Evolutionary conservation across 2,797 vertebrate species (phyloP), one percentile per base, ranked within the genome.

Genomic region (Pantherophis alleghaniensis): DNA sequence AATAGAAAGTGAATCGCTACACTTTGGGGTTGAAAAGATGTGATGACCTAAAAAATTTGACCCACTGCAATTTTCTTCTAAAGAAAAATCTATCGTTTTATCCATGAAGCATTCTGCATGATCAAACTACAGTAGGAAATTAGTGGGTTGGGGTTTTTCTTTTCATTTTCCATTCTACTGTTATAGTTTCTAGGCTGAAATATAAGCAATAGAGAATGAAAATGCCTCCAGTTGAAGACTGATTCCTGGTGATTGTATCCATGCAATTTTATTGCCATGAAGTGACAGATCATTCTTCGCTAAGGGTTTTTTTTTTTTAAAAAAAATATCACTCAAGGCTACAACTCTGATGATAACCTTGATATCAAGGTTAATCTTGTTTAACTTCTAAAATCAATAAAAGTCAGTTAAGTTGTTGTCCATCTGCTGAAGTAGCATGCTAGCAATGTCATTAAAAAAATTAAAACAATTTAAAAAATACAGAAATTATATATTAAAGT

Each of bases 1-100:
- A 93, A 26, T 88, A 90, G 5, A 56, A 96, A 92, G 79, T 88
- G 42, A 88, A 37, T 83, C 91, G 24, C 63, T 93, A 24, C 61
- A 60, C 90, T 42, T 87, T 92, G 86, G 89, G 5, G 57, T 90
- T 4, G 26, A 83, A 91, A 0, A 93, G 88, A 57, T 14, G 79
- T 37, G 66, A 86, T 93, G 56, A 51, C 60, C 88, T 20, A 83
- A 95, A 91, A 63, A 87, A 61, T 90, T 63, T 87, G 14, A 12
- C 93, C 92, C 24, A 88, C 22, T 0, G 92, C 63, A 32, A 79
- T 14, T 24, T 1, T 4, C 51, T 87, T 14, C 16, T 56, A 20
- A 90, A 94, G 87, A 63, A 14, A 87, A 92, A 42, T n/a, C 90
- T 86, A n/a, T 59, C 55, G 28, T 69, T 69, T 12, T 12, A 69